These are phyloP conservation scores for Spilarctia lutea DNA, from an alignment of 2,888 invertebrate species.

Conservation along the genomic window DNA sequence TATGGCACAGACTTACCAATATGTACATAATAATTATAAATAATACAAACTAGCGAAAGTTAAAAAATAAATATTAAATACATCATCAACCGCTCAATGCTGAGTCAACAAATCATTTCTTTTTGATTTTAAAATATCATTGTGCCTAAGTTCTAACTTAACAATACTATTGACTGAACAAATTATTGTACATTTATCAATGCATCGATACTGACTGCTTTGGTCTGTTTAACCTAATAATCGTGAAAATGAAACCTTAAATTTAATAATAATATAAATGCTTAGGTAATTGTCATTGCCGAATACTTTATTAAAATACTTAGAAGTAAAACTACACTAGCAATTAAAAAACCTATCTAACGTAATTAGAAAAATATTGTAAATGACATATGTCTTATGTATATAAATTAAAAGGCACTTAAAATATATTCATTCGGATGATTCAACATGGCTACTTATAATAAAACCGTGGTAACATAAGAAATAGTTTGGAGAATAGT, in stretches of 20 bases:
- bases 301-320: slow-evolving; percentile 26
- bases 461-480: not conserved
- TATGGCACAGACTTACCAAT: slow-evolving; percentile 45
- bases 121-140: not conserved
- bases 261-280: slow-evolving; percentile 30
- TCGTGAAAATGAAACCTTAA: slow-evolving; percentile 2
- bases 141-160: not conserved
- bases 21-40: slow-evolving; percentile 34
- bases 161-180: slow-evolving; percentile 15
- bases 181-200: not conserved
- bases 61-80: slow-evolving; percentile 13
- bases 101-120: not conserved
- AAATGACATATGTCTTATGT: not conserved
- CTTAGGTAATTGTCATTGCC: slow-evolving; percentile 26
- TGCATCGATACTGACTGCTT: slow-evolving; percentile 9
- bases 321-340: not conserved
- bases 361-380: not conserved
- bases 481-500: not conserved
- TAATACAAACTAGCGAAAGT: slow-evolving; percentile 15
- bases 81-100: not conserved
- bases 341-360: slow-evolving; percentile 18
- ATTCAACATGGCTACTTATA: not conserved
- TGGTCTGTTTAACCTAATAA: slow-evolving; percentile 9
- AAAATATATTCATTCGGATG: not conserved
- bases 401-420: not conserved